Conservation (phyloP, 2,797 vertebrate genomes). For the Alauda arvensis region DNA sequence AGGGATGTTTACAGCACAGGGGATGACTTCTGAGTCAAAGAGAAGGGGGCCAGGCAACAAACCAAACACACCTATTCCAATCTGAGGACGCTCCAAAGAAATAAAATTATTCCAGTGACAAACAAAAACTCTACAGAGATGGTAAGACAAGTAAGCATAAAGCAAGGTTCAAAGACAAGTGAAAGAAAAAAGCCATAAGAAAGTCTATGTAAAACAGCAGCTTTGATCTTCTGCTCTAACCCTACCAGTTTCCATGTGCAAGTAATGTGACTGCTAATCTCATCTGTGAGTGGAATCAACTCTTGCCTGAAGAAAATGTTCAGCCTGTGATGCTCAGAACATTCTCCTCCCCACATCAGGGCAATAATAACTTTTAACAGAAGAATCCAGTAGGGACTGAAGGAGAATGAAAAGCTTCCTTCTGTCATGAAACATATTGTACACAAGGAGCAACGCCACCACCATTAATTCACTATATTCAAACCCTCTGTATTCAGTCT, state of each 20-base stretch:
- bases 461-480: neutral
- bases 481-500: neutral
- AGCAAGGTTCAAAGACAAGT: neutral
- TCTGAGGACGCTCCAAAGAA: neutral
- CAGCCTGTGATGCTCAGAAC: neutral
- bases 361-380: neutral
- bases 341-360: neutral
- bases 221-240: neutral
- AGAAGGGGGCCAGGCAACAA: neutral
- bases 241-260: neutral
- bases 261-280: neutral
- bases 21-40: neutral
- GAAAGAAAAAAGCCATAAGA: neutral
- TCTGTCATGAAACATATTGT: neutral
- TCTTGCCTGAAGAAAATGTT: neutral
- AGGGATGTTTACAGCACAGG: neutral
- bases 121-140: neutral
- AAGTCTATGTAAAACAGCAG: neutral
- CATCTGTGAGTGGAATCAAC: neutral
- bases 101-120: neutral
- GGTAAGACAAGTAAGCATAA: neutral
- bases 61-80: neutral
- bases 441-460: neutral
- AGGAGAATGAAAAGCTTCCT: neutral
- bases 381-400: neutral